A percentile compares a stretch with the other conserved stretches of the same genome.
These are phyloP conservation scores for Melanostigma gelatinosum DNA, from an alignment of 2,113 vertebrate genomes.

Conservation along the genomic window DNA sequence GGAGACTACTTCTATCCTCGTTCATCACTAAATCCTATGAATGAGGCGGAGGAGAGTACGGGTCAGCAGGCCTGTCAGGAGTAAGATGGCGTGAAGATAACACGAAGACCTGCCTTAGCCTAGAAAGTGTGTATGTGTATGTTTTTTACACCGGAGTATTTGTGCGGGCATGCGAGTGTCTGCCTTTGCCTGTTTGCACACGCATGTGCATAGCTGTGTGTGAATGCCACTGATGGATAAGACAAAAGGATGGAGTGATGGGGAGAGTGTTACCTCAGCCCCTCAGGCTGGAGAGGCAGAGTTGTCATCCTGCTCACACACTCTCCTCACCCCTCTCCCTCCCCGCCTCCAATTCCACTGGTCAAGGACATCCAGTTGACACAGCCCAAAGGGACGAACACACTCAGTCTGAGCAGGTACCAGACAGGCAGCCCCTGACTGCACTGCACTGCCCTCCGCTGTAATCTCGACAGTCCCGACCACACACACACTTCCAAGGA, in stretches of 20 bases:
- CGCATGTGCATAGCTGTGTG: slow-evolving; percentile 28
- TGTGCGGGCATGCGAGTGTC: neutral
- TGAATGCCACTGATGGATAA: slow-evolving; percentile 58
- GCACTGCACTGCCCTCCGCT: slow-evolving; percentile 14
- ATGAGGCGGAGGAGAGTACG: slow-evolving; percentile 45
- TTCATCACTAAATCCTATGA: slow-evolving; percentile 57
- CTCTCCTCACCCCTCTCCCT: slow-evolving; percentile 3
- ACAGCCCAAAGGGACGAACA: slow-evolving; percentile 52
- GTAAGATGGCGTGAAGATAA: slow-evolving; percentile 50
- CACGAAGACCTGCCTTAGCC: slow-evolving; percentile 21
- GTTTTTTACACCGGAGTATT: neutral
- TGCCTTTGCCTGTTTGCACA: slow-evolving; percentile 23
- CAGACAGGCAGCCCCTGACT: slow-evolving; percentile 1
- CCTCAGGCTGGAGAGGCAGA: slow-evolving; percentile 45
- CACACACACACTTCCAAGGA: neutral
- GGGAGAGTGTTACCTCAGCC: slow-evolving; percentile 42
- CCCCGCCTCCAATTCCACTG: slow-evolving; percentile 27
- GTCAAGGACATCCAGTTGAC: slow-evolving; percentile 64
- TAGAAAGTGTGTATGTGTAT: neutral
- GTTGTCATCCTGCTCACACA: slow-evolving; percentile 69
- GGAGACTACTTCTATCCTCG: slow-evolving; percentile 57
- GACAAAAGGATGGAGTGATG: slow-evolving; percentile 38
- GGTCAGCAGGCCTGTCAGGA: slow-evolving; percentile 55
- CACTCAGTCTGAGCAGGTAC: slow-evolving; percentile 41
- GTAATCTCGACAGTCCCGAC: slow-evolving; percentile 12